Conservation (phyloP, 2,888 invertebrate genomes). For the Agrenia bidenticulata region DNA sequence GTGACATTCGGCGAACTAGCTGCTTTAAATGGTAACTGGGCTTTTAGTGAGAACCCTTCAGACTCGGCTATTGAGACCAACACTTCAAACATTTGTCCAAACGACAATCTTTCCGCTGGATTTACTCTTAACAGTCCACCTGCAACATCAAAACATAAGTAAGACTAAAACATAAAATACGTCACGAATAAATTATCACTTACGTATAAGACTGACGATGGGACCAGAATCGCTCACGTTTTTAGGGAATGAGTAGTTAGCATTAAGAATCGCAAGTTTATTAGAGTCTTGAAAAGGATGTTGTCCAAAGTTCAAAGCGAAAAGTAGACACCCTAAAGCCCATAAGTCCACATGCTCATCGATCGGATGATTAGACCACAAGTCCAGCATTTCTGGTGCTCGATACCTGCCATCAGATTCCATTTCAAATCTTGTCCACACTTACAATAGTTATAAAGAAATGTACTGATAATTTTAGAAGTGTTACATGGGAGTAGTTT, state of each 20-base stretch:
- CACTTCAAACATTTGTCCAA: conserved; percentile 78
- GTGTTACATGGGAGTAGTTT: conserved; percentile 73
- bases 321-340: conserved; percentile 95
- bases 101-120: conserved; percentile 76
- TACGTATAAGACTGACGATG: conserved; percentile 86
- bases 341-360: conserved; percentile 90
- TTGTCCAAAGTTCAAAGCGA: conserved; percentile 84
- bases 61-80: conserved; percentile 86
- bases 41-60: conserved; percentile 76
- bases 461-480: conserved; percentile 1
- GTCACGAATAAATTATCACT: conserved; percentile 55
- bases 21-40: conserved; percentile 62
- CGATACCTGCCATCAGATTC: conserved; percentile 67
- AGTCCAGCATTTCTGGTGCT: conserved; percentile 97
- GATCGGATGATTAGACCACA: conserved; percentile 93
- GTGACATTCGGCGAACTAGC: conserved; percentile 26
- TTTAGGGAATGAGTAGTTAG: conserved; percentile 83
- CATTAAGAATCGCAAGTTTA: conserved; percentile 93
- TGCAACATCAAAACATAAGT: conserved; percentile 54
- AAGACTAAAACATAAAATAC: neutral
- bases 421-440: conserved; percentile 58
- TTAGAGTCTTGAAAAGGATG: conserved; percentile 96
- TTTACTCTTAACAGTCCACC: conserved; percentile 78
- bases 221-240: conserved; percentile 77
- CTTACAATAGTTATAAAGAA: conserved; percentile 54